These are phyloP conservation scores for Drosophila nikananu DNA, from an alignment of 1,140 invertebrate species.

Conservation along the genomic window DNA sequence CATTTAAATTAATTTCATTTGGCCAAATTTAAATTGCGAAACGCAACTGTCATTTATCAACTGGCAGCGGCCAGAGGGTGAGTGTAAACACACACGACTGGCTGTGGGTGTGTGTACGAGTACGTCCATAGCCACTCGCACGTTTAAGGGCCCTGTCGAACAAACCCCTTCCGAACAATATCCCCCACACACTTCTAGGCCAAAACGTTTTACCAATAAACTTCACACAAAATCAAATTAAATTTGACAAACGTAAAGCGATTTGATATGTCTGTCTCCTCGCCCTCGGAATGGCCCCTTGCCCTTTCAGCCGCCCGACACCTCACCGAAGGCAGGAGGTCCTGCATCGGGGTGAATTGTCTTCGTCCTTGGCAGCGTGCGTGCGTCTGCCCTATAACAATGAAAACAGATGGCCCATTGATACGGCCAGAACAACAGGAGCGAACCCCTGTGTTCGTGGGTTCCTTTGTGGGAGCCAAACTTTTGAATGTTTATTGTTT, in stretches of 20 bases:
- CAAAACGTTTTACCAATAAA: constrained; percentile 83
- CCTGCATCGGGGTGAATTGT: constrained; percentile 31
- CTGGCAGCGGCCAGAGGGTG: constrained; percentile 9
- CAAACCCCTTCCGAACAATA: neutral
- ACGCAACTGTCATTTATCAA: constrained; percentile 52
- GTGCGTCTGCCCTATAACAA: constrained; percentile 73
- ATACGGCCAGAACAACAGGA: constrained; percentile 43
- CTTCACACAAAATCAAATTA: constrained; percentile 84
- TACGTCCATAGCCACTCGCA: constrained; percentile 49
- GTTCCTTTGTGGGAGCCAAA: constrained; percentile 21
- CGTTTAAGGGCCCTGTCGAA: constrained; percentile 35
- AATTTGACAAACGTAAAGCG: constrained; percentile 82
- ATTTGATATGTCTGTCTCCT: constrained; percentile 73
- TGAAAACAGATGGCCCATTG: constrained; percentile 79
- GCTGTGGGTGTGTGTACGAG: neutral
- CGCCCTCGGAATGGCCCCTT: neutral
- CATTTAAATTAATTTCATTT: constrained; percentile 67
- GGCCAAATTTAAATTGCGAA: constrained; percentile 50
- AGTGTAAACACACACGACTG: neutral
- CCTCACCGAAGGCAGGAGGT: neutral
- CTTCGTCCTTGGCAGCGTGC: constrained; percentile 35
- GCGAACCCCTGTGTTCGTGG: constrained; percentile 11
- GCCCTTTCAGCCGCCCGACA: constrained; percentile 27
- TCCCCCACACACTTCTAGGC: constrained; percentile 12
- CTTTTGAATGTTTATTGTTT: constrained; percentile 80